These are phyloP conservation scores for Zaprionus lachaisei DNA, from an alignment of 1,140 invertebrate genomes.

Conservation along the genomic window DNA sequence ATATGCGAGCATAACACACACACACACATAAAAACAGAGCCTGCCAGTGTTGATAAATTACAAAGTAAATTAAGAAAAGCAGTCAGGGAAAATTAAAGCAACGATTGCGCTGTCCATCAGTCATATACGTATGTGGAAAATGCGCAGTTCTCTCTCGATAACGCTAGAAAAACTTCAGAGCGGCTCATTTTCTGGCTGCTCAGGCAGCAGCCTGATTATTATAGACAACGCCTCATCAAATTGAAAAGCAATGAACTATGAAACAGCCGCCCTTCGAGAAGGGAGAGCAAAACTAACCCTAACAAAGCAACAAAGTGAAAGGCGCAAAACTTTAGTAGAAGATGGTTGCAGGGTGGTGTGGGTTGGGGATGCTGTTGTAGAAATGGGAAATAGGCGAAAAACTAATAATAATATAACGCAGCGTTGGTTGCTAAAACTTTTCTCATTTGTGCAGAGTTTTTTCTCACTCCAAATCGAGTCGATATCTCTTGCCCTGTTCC, in stretches of 20 bases:
- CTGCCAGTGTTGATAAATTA: constrained; percentile 74
- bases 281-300: constrained; percentile 32
- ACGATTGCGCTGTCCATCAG: constrained; percentile 35
- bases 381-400: constrained; percentile 50
- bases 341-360: background rate
- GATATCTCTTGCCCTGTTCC: constrained; percentile 6
- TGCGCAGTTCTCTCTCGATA: constrained; percentile 4
- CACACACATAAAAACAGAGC: constrained; percentile 24
- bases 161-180: constrained; percentile 50
- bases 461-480: background rate
- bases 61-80: constrained; percentile 72
- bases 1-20: constrained; percentile 19
- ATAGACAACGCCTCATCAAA: constrained; percentile 84
- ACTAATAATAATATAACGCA: constrained; percentile 80
- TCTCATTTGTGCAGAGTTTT: constrained; percentile 72
- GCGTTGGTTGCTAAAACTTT: constrained; percentile 70
- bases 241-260: constrained; percentile 84
- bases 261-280: constrained; percentile 58
- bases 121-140: constrained; percentile 42
- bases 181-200: constrained; percentile 65
- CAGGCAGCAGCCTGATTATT: constrained; percentile 70
- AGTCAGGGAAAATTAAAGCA: background rate
- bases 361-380: no score
- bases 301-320: constrained; percentile 46
- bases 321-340: constrained; percentile 54